These are phyloP conservation scores for Rhynchophorus ferrugineus DNA, from an alignment of 1,140 invertebrate genomes.

Conservation along the genomic window DNA sequence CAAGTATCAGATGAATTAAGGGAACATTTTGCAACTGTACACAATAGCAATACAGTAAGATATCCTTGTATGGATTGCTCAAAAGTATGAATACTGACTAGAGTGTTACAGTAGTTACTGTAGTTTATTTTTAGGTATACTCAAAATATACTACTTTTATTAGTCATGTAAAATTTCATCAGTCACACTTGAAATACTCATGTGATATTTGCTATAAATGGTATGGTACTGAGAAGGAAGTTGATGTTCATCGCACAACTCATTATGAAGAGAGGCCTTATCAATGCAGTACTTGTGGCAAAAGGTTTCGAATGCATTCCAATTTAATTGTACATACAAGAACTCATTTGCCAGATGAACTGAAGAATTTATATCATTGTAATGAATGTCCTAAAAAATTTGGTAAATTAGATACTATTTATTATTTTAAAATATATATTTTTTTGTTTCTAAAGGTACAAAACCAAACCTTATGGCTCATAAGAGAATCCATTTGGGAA, in stretches of 20 bases:
- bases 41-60: constrained; percentile 45
- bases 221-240: constrained; percentile 42
- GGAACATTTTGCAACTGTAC: constrained; percentile 46
- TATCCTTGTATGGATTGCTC: constrained; percentile 52
- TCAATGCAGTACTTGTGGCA: constrained; percentile 48
- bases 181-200: constrained; percentile 46
- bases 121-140: constrained; percentile 16
- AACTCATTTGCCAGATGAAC: constrained; percentile 48
- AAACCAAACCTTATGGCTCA: constrained; percentile 53
- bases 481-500: constrained; percentile 48
- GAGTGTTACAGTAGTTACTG: constrained; percentile 42
- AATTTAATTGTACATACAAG: constrained; percentile 47
- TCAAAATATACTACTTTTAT: constrained; percentile 18
- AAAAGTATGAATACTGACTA: constrained; percentile 50
- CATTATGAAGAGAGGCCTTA: constrained; percentile 47
- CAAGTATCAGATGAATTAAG: constrained; percentile 45
- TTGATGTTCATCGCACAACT: constrained; percentile 45
- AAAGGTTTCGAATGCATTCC: constrained; percentile 49
- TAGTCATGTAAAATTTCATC: constrained; percentile 38
- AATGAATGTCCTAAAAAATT: constrained; percentile 51
- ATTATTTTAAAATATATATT: constrained; percentile 1
- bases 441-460: constrained; percentile 31
- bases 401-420: not conserved
- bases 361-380: constrained; percentile 50
- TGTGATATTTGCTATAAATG: constrained; percentile 51